Evolutionary conservation across 2,797 vertebrate genomes (phyloP).

Genomic region (Pangasius krempfi): DNA sequence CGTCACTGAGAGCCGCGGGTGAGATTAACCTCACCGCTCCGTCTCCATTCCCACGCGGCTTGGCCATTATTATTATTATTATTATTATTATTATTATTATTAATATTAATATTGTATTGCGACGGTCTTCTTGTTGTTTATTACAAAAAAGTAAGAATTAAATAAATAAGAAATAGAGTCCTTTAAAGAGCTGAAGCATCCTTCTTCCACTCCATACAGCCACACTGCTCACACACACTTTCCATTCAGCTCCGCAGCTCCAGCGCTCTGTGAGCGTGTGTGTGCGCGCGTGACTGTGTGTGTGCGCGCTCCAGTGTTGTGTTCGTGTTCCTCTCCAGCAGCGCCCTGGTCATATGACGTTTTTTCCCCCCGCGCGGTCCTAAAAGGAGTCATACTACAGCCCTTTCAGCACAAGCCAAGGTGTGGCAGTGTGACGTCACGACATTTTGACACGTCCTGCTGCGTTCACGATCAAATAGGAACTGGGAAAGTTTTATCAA

Average conservation of each 20-base stretch:
- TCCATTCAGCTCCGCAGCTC: neutral
- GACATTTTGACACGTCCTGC: neutral
- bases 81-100: neutral
- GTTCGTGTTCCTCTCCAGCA: neutral
- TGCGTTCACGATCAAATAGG: neutral
- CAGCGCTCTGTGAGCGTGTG: neutral
- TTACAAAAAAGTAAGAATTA: neutral
- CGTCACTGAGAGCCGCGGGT: conserved; percentile 62
- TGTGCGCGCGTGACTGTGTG: neutral
- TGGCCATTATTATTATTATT: conserved; percentile 67
- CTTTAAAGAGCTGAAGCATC: conserved; percentile 39
- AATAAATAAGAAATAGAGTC: conserved; percentile 19
- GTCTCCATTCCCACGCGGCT: conserved; percentile 67
- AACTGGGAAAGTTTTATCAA: neutral
- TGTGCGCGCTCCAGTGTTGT: neutral
- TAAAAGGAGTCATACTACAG: neutral
- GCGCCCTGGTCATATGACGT: conserved; percentile 1
- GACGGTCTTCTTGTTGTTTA: neutral
- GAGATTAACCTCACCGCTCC: conserved; percentile 68
- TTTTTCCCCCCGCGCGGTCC: conserved; percentile 63
- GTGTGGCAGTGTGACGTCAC: conserved; percentile 2
- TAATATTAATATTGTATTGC: too few relatives aligned
- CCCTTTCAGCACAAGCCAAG: neutral
- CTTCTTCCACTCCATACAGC: neutral
- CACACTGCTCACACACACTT: neutral